Percentiles rank a stretch among this genome's conserved stretches.
phyloP scores from a whole-genome alignment of 2,113 vertebrate species.

The Brienomyrus brachyistius region DNA sequence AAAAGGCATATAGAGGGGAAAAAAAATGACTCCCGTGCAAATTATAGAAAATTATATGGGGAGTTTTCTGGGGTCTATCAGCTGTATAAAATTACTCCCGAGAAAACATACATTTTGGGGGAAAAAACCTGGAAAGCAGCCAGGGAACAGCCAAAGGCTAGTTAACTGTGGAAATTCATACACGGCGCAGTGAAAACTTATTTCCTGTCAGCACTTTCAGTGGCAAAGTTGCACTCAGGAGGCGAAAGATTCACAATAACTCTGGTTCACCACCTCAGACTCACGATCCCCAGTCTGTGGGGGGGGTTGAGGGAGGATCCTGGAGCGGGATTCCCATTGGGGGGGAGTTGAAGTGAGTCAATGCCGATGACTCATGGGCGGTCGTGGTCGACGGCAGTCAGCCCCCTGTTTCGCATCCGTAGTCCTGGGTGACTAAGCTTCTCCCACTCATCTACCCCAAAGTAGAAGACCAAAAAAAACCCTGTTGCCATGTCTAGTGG shows the following conservation, averaged over 20 bases:
- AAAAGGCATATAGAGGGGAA: not conserved
- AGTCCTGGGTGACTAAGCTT: conserved; percentile 1
- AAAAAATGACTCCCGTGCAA: not conserved
- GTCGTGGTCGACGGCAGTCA: not conserved
- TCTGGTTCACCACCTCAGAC: not conserved
- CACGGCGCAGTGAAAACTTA: conserved; percentile 6
- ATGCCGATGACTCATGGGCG: not conserved
- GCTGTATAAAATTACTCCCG: not conserved
- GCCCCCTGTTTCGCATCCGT: not conserved
- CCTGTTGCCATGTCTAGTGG: not conserved
- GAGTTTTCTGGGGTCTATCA: not conserved
- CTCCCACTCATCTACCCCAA: conserved; percentile 2
- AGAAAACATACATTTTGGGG: not conserved
- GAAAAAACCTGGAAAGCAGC: not conserved
- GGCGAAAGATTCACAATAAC: not conserved
- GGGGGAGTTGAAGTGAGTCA: conserved; percentile 1
- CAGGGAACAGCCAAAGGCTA: not conserved
- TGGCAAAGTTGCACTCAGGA: not conserved
- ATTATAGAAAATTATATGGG: not conserved
- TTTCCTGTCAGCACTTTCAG: not conserved
- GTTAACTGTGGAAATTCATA: not conserved
- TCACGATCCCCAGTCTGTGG: too few relatives aligned
- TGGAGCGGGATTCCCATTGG: not conserved
- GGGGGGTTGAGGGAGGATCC: not conserved
- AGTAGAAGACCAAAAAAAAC: not conserved